Percentiles rank a stretch among this genome's conserved stretches.
Evolutionary conservation across 2,888 invertebrate genomes (phyloP).

Genomic region (Anagyrus pseudococci): DNA sequence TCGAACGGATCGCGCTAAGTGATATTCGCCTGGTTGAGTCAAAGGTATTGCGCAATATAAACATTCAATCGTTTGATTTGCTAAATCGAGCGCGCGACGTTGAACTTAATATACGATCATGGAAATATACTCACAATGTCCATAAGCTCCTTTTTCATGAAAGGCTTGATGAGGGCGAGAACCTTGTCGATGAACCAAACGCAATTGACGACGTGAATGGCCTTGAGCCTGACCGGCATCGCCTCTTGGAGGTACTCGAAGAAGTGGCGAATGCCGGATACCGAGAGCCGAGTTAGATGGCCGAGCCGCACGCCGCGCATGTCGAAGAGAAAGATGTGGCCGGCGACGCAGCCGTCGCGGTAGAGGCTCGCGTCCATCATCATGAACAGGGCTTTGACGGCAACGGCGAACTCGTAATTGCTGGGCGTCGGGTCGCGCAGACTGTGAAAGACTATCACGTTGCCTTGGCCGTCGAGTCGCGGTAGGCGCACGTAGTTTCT

Average conservation of each 20-base stretch:
- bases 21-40: no score
- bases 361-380: conserved; percentile 67
- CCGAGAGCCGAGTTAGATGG: conserved; percentile 68
- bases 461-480: conserved; percentile 67
- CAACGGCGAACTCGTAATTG: conserved; percentile 68
- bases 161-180: conserved; percentile 61
- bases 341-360: conserved; percentile 69
- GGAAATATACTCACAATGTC: conserved; percentile 56
- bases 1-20: no score
- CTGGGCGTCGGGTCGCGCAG: conserved; percentile 67
- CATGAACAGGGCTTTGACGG: conserved; percentile 69
- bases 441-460: conserved; percentile 70
- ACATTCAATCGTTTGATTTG: no score
- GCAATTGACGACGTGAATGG: conserved; percentile 72
- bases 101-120: neutral
- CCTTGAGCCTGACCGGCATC: conserved; percentile 71
- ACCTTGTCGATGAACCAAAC: conserved; percentile 64
- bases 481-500: conserved; percentile 64
- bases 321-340: conserved; percentile 73
- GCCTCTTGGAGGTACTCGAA: conserved; percentile 75
- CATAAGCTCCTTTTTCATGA: conserved; percentile 62
- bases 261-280: conserved; percentile 69
- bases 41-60: no score
- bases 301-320: conserved; percentile 70
- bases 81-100: no score